phyloP scores from a whole-genome alignment of 2,888 invertebrate genomes.

The Microctonus hyperodae region DNA sequence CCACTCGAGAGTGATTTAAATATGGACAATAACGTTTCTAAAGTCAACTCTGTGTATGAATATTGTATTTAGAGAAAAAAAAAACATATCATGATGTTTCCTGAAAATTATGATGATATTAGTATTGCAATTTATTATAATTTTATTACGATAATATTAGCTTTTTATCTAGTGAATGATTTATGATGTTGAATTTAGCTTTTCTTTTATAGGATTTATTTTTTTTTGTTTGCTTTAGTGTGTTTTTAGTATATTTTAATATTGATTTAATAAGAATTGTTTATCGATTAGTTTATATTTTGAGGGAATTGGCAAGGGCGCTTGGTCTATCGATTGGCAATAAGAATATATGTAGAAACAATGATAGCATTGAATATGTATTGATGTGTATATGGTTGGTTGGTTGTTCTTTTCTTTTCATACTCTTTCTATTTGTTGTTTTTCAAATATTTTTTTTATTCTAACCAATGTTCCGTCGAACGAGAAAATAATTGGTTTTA shows the following conservation, averaged over 20 bases:
- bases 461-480: constrained; percentile 19
- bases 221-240: no score
- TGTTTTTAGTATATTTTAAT: no score
- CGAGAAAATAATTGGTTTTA: constrained; percentile 43
- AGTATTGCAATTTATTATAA: neutral
- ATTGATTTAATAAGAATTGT: no score
- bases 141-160: neutral
- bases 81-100: no score
- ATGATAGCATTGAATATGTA: neutral
- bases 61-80: neutral
- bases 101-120: neutral
- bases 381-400: constrained; percentile 4
- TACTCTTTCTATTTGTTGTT: constrained; percentile 2
- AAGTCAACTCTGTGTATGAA: neutral
- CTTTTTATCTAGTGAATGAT: neutral
- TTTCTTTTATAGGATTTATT: no score
- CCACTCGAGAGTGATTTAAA: constrained; percentile 3
- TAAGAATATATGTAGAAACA: neutral
- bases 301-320: neutral
- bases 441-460: neutral
- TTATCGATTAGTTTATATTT: neutral
- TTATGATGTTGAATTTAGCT: neutral
- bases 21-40: constrained; percentile 7
- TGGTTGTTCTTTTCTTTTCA: neutral
- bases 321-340: constrained; percentile 1